Base-by-base conservation (phyloP, 2,113 vertebrate genomes). In the Scatophagus argus region DNA sequence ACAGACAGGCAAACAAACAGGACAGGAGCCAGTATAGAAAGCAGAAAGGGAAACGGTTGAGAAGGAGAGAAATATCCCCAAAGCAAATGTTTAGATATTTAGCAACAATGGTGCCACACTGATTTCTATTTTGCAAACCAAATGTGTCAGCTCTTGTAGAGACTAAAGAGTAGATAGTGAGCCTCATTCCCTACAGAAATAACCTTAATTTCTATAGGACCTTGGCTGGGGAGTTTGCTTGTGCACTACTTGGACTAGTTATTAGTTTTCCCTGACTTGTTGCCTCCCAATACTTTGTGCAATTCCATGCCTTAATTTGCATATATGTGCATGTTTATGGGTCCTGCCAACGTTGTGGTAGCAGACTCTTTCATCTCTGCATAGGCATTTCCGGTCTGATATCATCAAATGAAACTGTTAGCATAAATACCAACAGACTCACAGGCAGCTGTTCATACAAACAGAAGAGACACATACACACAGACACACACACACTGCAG, bases 311-410 rank as follows among this genome's bases (percentile, higher is more conserved):
- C 47, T 79, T 56, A 0, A 87, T 87, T 85, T 88, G 58, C 65
- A 79, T 79, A 58, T 56, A 17, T 52, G 64, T 39, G 64, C 44
- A 38, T 73, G 75, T 82, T 83, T 75, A 73, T 39, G 44, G n/a
- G 19, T 69, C 36, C 74, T 8, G 38, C 55, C 67, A 67, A 58
- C 3, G 1, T 46, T 46, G 51, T 72, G 46, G 54, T 64, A 67
- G 51, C 47, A 69, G 66, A 55, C 77, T 41, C 77, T 84, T 80
- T 87, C 76, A 85, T 89, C 86, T 81, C 61, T 58, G 65, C 46
- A 49, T 13, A 63, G 36, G 74, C 59, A 78, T 64, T 83, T 78
- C 41, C 39, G 16, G 72, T 60, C 56, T 25, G 39, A 83, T 64
- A 77, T 59, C 43, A 62, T 73, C 60, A 62, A 66, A 87, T 81